These are phyloP conservation scores for Virgularia gustaviana DNA, from an alignment of 92 coral and sea anemone species.

Conservation along the genomic window DNA sequence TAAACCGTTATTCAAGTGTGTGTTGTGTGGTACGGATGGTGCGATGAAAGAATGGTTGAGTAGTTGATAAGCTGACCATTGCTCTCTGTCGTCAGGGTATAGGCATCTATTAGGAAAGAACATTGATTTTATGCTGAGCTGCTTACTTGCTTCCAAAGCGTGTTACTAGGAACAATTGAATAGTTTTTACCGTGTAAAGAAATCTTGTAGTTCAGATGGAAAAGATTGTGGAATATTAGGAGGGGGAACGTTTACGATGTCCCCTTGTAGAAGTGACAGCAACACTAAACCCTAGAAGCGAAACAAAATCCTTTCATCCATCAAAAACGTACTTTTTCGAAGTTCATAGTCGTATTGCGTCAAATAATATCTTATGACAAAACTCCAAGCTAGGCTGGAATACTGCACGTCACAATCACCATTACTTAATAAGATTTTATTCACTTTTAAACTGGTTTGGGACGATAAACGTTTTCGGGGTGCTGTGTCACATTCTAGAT, in stretches of 20 bases:
- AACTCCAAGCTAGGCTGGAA: no score
- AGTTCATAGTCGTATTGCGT: no score
- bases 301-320: neutral
- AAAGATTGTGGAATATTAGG: constrained; percentile 59
- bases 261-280: constrained; percentile 69
- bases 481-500: no score
- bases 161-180: neutral
- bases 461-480: no score
- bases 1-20: constrained; percentile 31
- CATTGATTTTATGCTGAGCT: neutral
- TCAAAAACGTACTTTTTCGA: neutral
- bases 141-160: neutral
- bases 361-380: no score
- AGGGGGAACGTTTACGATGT: constrained; percentile 56
- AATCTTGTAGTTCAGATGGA: constrained; percentile 75
- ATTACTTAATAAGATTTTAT: no score
- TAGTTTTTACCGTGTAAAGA: constrained; percentile 65
- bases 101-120: constrained; percentile 58
- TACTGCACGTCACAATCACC: no score
- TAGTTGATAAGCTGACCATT: constrained; percentile 79
- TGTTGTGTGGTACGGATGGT: constrained; percentile 24
- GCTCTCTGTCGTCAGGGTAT: constrained; percentile 66
- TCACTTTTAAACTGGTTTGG: no score
- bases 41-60: constrained; percentile 69
- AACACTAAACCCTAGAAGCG: constrained; percentile 62